Base-by-base conservation (phyloP, 2,797 vertebrate species). In the Dermochelys coriacea region DNA sequence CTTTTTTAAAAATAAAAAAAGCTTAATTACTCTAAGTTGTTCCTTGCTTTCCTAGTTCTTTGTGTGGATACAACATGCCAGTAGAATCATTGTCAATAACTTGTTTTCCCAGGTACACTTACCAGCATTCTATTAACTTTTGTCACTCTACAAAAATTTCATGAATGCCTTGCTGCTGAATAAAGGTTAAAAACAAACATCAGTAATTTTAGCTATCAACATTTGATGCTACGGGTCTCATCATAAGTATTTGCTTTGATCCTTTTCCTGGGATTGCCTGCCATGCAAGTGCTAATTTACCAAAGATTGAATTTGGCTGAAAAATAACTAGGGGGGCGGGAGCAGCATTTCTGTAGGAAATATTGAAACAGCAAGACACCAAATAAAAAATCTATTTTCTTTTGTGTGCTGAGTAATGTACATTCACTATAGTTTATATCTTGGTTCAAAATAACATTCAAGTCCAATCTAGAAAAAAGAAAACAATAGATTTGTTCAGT, bases 201-300 rank as follows among this genome's bases (percentile, higher is more conserved):
- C 91, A 91, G 25, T 80, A 52, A 94, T 96, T 97, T 95, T 5
- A 80, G 78, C 87, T 91, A 90, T 80, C 89, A 88, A n/a, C 47
- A 81, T 25, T 87, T 61, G 74, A 96, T 82, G 34, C 34, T 49
- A 54, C 74, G 91, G 80, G 16, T 52, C 71, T 85, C 64, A 93
- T 93, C 37, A 88, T 78, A 87, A 93, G 41, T 52, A 52, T 82
- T 80, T 81, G 1, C 49, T 74, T 10, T 1, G 0, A 92, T 95
- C 82, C 12, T 90, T 92, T 96, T 91, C 49, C 84, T 93, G 86
- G 68, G 18, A 68, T 83, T 85, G 41, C 11, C 55, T 91, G 37
- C 31, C 82, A 52, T 77, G 75, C 47, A 93, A 93, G 21, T 88
- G n/a, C 59, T 93, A 86, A 92, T 95, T 96, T 94, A 79, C 41